Conservation (phyloP, 2,113 vertebrate genomes). For the Pseudolaguvia tuberculata region DNA sequence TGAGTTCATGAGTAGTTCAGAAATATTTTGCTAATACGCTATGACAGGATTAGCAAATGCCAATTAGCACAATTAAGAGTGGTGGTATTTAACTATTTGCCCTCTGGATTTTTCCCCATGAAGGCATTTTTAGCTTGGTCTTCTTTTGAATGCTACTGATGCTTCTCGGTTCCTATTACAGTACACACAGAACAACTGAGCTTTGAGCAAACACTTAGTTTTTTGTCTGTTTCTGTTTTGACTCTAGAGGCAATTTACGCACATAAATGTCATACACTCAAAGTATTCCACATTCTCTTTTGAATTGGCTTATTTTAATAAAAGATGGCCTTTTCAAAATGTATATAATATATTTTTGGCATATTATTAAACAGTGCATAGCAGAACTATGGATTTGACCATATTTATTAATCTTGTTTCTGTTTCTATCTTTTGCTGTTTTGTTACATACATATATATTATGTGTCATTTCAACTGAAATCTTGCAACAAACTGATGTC, state of each 20-base stretch:
- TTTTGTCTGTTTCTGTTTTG: not conserved
- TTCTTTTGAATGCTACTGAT: not conserved
- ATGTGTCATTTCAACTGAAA: not conserved
- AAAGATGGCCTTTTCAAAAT: constrained; percentile 44
- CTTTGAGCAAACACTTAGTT: not conserved
- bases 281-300: constrained; percentile 1
- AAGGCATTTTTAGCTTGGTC: not conserved
- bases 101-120: constrained; percentile 3
- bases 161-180: not conserved
- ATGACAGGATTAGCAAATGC: constrained; percentile 8
- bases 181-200: not conserved
- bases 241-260: constrained; percentile 15
- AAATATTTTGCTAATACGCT: not conserved
- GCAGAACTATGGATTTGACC: not conserved
- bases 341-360: constrained; percentile 37
- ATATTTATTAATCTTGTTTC: not conserved
- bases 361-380: constrained; percentile 10
- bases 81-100: not conserved
- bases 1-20: not conserved
- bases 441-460: not conserved
- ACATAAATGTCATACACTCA: not conserved
- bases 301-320: constrained; percentile 42
- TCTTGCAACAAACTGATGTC: not conserved
- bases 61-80: constrained; percentile 29
- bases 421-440: not conserved